Base-by-base conservation (phyloP, 2,888 invertebrate species). In the Minunthozetes semirufus region DNA sequence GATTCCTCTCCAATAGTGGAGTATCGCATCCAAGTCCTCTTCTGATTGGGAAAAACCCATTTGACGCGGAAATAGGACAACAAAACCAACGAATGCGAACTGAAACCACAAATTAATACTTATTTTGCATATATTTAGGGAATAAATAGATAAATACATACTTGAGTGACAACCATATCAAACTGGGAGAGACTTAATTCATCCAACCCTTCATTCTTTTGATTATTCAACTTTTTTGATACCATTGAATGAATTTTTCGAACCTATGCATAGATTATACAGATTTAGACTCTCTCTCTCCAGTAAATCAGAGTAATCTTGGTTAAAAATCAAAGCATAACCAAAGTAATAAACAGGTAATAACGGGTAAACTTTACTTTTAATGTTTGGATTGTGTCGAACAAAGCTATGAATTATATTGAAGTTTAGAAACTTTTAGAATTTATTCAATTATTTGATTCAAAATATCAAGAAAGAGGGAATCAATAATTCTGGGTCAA, bases 1-100 rank as follows among this genome's bases (percentile, higher is more conserved):
- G 66, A 94, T 85, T 0, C 90, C 89, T 77, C 89, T 87, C 94
- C 94, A 94, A 81, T 92, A 87, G 82, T 94, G 92, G 8, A 90
- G 84, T 77, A 91, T 89, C 0, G 88, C 89, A 72, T 90, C 89
- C 80, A 91, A 85, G 77, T 92, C 90, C 61, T 86, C 87, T 0
- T 85, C 82, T 13, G 85, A 86, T 3, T 86, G 83, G 11, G 85
- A 82, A 17, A 93, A 84, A 0, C 91, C 90, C 68, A 92, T 86
- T 73, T 85, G 82, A 75, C 88, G 85, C 0, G 86, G 86, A 75
- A 84, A 84, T 75, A 90, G 81, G 0, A 91, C 81, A 0, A 88
- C 85, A 78, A 88, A 88, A 0, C 93, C 94, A 81, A 94, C 87
- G 81, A 94, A 94, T 3, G 92, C 93, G 81, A 91, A 92, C 68